Evolutionary conservation across 2,113 vertebrate genomes (phyloP), one percentile per base, ranked within the genome.

Genomic region (Arothron firmamentum): DNA sequence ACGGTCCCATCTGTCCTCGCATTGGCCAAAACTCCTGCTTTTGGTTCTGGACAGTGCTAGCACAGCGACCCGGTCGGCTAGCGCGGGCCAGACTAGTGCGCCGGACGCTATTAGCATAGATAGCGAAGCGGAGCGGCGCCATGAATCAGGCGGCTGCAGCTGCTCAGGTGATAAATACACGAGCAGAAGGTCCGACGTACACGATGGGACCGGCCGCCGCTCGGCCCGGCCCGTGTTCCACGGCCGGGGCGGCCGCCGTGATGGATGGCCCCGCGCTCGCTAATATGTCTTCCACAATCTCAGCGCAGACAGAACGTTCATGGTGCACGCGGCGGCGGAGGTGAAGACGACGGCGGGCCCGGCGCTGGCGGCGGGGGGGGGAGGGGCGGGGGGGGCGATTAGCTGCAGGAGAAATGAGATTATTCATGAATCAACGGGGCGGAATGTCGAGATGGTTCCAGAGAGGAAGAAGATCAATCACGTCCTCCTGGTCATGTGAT

Each of bases 101-200:
- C 11, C 25, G 46, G 38, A 34, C 3, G 25, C 64, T 52, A 59
- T 65, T 68, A 70, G 71, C 77, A 69, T 56, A 69, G 71, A 74
- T 59, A 66, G 83, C 83, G 88, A 85, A 83, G 84, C 58, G 20
- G 42, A 78, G 77, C 78, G 66, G 70, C 67, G 82, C 81, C 75
- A 90, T 91, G 89, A 90, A 90, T 91, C 85, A 87, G 75, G 59
- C 72, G 59, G 72, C 80, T 77, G 74, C 70, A 79, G 85, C 77
- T 66, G 68, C 71, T 85, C 76, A 77, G 82, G 81, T 88, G 89
- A 91, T 90, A 88, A 92, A 91, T 90, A 85, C 82, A 84, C 85
- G 65, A 78, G 83, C 85, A 75, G 79, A 81, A 84, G 85, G 84
- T 78, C 81, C 81, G 83, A 88, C 84, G 81, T 88, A 87, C 78